These are phyloP conservation scores for Papilio elwesi DNA, from an alignment of 2,888 invertebrate species.

Conservation along the genomic window DNA sequence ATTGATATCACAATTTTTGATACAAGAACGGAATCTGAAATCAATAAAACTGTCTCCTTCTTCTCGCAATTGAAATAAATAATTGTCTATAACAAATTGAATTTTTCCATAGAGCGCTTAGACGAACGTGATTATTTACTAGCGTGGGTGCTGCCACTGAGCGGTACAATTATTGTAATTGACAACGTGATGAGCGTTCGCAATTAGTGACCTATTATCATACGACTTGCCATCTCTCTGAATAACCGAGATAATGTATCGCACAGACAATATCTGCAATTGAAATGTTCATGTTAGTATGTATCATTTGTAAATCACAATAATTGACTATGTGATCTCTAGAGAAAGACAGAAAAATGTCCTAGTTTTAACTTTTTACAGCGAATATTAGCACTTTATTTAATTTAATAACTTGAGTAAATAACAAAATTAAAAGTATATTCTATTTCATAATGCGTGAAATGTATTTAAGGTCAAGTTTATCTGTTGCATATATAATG, in stretches of 20 bases:
- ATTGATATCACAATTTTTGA: neutral
- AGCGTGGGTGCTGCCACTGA: neutral
- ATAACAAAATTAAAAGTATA: neutral
- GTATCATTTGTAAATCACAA: neutral
- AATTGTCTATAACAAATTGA: neutral
- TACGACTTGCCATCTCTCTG: conserved; percentile 5
- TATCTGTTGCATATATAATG: conserved; percentile 22
- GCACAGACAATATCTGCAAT: neutral
- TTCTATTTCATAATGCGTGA: conserved; percentile 9
- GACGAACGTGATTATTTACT: neutral
- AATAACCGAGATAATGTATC: conserved; percentile 1
- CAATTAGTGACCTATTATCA: conserved; percentile 8
- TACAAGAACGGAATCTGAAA: neutral
- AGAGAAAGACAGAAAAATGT: too few species aligned
- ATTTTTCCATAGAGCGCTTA: conserved; percentile 1
- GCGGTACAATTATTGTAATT: conserved; percentile 5
- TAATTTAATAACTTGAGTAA: too few species aligned
- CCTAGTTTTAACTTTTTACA: neutral
- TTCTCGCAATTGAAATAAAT: neutral
- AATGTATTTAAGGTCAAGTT: conserved; percentile 21
- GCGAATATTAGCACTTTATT: neutral
- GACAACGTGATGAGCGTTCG: conserved; percentile 12
- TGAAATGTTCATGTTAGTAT: neutral
- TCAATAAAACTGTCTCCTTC: neutral
- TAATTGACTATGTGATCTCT: neutral